phyloP scores from a whole-genome alignment of 2,888 invertebrate species.

The Schizaphis graminum region DNA sequence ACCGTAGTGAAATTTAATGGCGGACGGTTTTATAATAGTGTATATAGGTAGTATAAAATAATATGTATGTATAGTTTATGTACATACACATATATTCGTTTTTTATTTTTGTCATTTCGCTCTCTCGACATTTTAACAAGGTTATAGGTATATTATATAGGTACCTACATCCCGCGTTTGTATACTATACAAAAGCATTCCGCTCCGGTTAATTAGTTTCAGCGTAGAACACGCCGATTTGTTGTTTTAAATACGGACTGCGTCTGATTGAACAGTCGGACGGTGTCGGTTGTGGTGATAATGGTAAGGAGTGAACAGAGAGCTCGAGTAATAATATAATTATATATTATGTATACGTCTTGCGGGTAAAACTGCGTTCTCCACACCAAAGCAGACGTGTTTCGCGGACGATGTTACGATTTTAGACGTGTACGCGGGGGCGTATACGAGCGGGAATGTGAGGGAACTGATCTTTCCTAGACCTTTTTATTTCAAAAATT shows the following conservation, averaged over 20 bases:
- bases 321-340: background rate
- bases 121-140: conserved; percentile 48
- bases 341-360: background rate
- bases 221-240: background rate
- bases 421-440: background rate
- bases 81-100: background rate
- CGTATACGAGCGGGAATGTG: no score
- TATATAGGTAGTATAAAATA: background rate
- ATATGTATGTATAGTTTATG: background rate
- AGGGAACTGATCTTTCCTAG: no score
- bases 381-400: background rate
- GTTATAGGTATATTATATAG: background rate
- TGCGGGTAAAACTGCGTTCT: no score
- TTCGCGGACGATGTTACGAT: background rate
- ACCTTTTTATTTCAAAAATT: no score
- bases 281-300: background rate
- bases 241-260: conserved; percentile 27
- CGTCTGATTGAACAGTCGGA: background rate
- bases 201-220: conserved; percentile 50
- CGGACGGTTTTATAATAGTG: conserved; percentile 25
- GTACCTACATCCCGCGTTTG: background rate
- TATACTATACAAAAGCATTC: background rate
- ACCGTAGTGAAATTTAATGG: conserved; percentile 64
- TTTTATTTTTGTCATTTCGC: background rate
- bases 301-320: background rate